phyloP scores from a whole-genome alignment of 1,140 invertebrate genomes.

The Drosophila quadrilineata region DNA sequence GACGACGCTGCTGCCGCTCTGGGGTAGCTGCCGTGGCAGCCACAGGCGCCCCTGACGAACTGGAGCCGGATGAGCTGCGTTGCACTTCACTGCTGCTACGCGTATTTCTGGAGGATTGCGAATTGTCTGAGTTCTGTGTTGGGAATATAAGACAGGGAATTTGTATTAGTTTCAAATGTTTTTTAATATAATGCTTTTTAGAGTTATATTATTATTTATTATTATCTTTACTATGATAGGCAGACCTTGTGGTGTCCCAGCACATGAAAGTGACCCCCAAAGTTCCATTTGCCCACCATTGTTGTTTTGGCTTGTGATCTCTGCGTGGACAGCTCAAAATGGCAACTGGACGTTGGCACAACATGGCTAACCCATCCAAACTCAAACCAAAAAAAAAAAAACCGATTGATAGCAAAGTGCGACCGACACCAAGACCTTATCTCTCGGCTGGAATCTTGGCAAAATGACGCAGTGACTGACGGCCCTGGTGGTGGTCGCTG shows the following conservation, averaged over 20 bases:
- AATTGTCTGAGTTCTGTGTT: slow-evolving; percentile 63
- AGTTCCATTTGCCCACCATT: slow-evolving; percentile 46
- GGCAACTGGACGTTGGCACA: slow-evolving; percentile 29
- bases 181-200: neutral
- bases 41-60: slow-evolving; percentile 30
- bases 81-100: slow-evolving; percentile 52
- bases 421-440: slow-evolving; percentile 36
- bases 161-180: neutral
- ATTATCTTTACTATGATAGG: too few relatives aligned
- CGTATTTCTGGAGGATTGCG: slow-evolving; percentile 39
- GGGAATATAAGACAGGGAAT: neutral
- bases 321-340: slow-evolving; percentile 19
- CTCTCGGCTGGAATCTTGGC: slow-evolving; percentile 26
- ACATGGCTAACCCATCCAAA: slow-evolving; percentile 2
- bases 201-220: too few relatives aligned
- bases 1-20: slow-evolving; percentile 51
- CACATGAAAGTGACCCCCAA: slow-evolving; percentile 38
- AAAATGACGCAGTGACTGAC: slow-evolving; percentile 31
- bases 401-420: slow-evolving; percentile 37
- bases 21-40: neutral
- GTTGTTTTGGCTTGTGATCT: slow-evolving; percentile 8
- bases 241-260: slow-evolving; percentile 38
- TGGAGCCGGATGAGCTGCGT: slow-evolving; percentile 58
- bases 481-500: slow-evolving; percentile 7
- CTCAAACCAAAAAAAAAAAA: too few relatives aligned